Evolutionary conservation across 2,113 vertebrate species (phyloP), one percentile per base, ranked within the genome.

Genomic region (Emberiza fucata): DNA sequence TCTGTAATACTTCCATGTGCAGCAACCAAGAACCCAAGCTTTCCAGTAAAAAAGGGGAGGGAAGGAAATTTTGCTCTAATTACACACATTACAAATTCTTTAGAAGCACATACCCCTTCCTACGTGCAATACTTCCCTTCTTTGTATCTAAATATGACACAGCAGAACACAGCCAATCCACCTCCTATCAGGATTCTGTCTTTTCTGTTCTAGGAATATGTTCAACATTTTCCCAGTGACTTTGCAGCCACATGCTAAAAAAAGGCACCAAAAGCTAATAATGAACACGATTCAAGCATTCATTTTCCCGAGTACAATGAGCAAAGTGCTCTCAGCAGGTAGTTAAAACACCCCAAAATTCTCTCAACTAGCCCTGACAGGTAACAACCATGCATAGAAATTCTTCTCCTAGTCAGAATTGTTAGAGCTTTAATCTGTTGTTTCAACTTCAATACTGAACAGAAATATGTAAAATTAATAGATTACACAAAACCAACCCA

Each of bases 131-230:
- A 40, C 42, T 92, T 88, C 29, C 76, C 45, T 76, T 57, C 66
- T 63, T 66, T 47, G 76, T 39, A 86, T 80, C 60, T 76, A 94
- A 88, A 90, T 40, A 88, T 56, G 91, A 96, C 91, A 94, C 54
- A 94, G 86, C 69, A 92, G n/a, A 96, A 94, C 42, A 73, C 23
- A 95, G 44, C 24, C 71, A 83, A 94, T 15, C 39, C 45, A 78
- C 50, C 90, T 92, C 88, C 92, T 83, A 82, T 76, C 44, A 83
- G 33, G 56, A 91, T 68, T 77, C 63, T 88, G 76, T 56, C 60
- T 90, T 81, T 83, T 71, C 76, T 92, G 31, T 72, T 73, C 31
- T 48, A 94, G 57, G 75, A 90, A 60, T n/a, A 37, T 9, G 28
- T 59, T 90, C 42, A 65, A 44, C 1, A 1, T 61, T 84, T 88